phyloP scores from a whole-genome alignment of 2,888 invertebrate genomes.

The Lycaena phlaeas region DNA sequence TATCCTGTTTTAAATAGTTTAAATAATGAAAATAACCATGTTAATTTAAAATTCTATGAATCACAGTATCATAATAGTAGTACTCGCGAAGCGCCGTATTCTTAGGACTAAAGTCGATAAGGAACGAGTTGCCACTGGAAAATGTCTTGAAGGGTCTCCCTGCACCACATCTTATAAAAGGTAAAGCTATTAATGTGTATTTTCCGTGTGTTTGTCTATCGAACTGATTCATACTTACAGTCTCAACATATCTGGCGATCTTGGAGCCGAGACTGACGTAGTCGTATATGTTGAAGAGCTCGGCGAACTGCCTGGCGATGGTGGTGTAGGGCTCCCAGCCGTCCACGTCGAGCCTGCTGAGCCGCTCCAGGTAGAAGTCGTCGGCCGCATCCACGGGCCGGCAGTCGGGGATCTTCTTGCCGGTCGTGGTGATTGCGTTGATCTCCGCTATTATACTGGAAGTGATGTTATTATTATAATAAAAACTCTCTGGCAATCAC shows the following conservation, averaged over 20 bases:
- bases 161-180: too few relatives aligned
- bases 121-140: too few relatives aligned
- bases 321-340: conserved; percentile 42
- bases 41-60: too few relatives aligned
- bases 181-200: too few relatives aligned
- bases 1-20: too few relatives aligned
- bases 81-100: too few relatives aligned
- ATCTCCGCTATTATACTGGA: conserved; percentile 39
- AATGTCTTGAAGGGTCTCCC: too few relatives aligned
- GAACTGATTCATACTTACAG: conserved; percentile 40
- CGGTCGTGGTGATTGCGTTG: conserved; percentile 28
- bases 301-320: conserved; percentile 47
- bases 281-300: conserved; percentile 41
- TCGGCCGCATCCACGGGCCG: conserved; percentile 26
- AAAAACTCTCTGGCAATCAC: too few relatives aligned
- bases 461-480: conserved; percentile 4
- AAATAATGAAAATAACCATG: too few relatives aligned
- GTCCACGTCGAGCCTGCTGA: conserved; percentile 31
- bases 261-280: conserved; percentile 42
- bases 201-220: too few relatives aligned
- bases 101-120: too few relatives aligned
- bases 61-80: too few relatives aligned
- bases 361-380: conserved; percentile 43
- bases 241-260: conserved; percentile 48
- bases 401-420: conserved; percentile 46